Evolutionary conservation across 2,888 invertebrate genomes (phyloP).

Genomic region (Coelinius sp.): DNA sequence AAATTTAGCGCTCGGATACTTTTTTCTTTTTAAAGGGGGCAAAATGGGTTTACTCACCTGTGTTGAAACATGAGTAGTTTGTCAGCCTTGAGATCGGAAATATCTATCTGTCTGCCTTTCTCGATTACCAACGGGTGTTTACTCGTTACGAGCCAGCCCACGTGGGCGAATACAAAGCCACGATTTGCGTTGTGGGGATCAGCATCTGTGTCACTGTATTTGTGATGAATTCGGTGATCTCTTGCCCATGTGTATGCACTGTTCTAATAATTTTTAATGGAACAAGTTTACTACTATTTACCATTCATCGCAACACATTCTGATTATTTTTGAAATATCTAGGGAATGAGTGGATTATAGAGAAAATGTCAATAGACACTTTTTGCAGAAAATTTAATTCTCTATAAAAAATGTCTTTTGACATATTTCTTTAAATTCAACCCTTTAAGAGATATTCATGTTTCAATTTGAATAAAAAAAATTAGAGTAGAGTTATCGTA

Average conservation of each 20-base stretch:
- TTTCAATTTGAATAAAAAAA: not conserved
- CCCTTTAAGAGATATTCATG: no score
- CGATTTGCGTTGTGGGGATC: conserved; percentile 87
- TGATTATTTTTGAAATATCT: no score
- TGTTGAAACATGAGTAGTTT: conserved; percentile 82
- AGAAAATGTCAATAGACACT: no score
- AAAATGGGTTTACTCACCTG: conserved; percentile 72
- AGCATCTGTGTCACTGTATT: conserved; percentile 82
- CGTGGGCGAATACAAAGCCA: conserved; percentile 93
- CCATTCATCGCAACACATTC: no score
- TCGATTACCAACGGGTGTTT: conserved; percentile 84
- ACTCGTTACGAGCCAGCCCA: conserved; percentile 92
- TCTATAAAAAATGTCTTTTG: no score
- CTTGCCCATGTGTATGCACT: conserved; percentile 81
- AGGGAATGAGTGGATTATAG: no score
- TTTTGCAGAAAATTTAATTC: no score
- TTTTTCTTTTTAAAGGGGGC: not conserved
- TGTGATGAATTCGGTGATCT: conserved; percentile 84
- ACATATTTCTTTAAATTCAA: no score
- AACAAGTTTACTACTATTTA: no score
- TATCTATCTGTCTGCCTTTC: conserved; percentile 79
- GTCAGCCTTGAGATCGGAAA: conserved; percentile 83
- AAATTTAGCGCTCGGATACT: no score
- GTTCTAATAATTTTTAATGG: conserved; percentile 71
- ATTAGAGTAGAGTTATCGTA: conserved; percentile 20